These are phyloP conservation scores for Musca domestica DNA, from an alignment of 1,140 invertebrate genomes.

Conservation along the genomic window DNA sequence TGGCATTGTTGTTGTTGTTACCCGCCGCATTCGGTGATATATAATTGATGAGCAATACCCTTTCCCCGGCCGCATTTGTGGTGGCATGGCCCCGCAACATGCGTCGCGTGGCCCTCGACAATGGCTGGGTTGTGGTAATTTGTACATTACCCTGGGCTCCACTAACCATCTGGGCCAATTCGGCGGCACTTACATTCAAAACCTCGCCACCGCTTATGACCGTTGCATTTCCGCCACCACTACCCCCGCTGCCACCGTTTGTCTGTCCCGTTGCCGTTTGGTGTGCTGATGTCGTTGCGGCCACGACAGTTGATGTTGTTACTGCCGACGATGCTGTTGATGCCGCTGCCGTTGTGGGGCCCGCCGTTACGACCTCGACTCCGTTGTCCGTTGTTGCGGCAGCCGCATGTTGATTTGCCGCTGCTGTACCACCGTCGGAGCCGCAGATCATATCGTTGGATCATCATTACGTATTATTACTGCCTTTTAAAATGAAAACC, in stretches of 20 bases:
- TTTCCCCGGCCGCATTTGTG: conserved; percentile 48
- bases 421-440: conserved; percentile 43
- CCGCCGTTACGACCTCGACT: conserved; percentile 39
- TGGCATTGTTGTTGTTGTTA: conserved; percentile 21
- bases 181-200: neutral
- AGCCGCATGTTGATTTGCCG: conserved; percentile 28
- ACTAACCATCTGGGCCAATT: conserved; percentile 11
- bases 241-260: conserved; percentile 23
- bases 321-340: conserved; percentile 6
- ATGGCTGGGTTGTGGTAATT: conserved; percentile 18
- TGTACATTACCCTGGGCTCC: neutral
- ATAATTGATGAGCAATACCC: conserved; percentile 50
- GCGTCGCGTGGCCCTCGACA: conserved; percentile 24
- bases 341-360: conserved; percentile 30
- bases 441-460: conserved; percentile 54
- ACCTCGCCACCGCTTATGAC: conserved; percentile 5
- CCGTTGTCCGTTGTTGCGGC: conserved; percentile 15
- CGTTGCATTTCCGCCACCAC: conserved; percentile 29
- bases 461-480: conserved; percentile 55
- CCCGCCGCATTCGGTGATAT: conserved; percentile 36
- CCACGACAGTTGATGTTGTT: neutral
- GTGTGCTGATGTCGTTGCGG: conserved; percentile 14
- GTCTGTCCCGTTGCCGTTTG: conserved; percentile 27
- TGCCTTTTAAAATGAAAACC: conserved; percentile 55
- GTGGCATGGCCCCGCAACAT: conserved; percentile 48